Percentiles rank a stretch among this genome's conserved stretches.
Evolutionary conservation across 2,888 invertebrate genomes (phyloP).

Genomic region (Leucophenga montana): DNA sequence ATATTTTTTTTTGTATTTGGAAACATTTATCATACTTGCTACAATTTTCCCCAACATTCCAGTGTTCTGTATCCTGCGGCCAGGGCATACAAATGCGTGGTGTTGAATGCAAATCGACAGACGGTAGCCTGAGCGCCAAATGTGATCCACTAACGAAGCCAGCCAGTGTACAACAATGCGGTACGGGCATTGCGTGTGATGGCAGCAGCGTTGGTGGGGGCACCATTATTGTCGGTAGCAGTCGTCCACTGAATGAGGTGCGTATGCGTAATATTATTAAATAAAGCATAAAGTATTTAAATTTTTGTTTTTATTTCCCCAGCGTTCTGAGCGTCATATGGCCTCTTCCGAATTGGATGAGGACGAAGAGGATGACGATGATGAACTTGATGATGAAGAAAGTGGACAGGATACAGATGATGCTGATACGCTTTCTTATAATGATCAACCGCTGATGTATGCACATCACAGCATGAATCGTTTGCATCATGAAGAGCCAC

Average conservation of each 20-base stretch:
- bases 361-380: conserved; percentile 63
- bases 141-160: conserved; percentile 83
- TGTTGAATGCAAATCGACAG: conserved; percentile 83
- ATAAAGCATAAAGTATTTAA: conserved; percentile 2
- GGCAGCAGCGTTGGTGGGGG: conserved; percentile 60
- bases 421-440: conserved; percentile 65
- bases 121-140: conserved; percentile 75
- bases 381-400: conserved; percentile 62
- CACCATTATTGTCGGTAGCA: conserved; percentile 67
- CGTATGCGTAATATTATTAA: conserved; percentile 17
- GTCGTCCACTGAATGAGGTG: conserved; percentile 61
- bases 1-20: not conserved
- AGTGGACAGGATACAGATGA: conserved; percentile 61
- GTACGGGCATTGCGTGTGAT: conserved; percentile 83
- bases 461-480: conserved; percentile 69
- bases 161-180: conserved; percentile 81
- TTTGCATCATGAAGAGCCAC: conserved; percentile 69
- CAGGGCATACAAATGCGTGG: conserved; percentile 87
- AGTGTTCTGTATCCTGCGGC: conserved; percentile 96
- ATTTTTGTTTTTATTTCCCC: conserved; percentile 4
- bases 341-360: conserved; percentile 60
- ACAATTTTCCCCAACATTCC: conserved; percentile 40
- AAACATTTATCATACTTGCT: conserved; percentile 9
- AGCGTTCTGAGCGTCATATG: conserved; percentile 60
- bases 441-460: conserved; percentile 69